Base-by-base conservation (phyloP, 2,797 vertebrate genomes). In the Craterocephalus amniculus region DNA sequence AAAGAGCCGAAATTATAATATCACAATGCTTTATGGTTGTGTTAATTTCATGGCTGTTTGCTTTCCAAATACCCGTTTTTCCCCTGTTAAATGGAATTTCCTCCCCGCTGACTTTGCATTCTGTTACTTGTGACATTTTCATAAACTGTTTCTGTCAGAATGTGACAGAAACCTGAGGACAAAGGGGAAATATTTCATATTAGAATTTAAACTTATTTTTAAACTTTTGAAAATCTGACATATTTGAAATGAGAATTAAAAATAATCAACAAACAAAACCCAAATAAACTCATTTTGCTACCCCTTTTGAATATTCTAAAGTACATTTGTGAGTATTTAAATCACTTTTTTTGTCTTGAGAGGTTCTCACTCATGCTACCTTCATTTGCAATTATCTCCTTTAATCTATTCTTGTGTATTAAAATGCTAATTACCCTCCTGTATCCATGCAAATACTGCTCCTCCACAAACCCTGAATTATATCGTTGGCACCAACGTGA, bases 41-140 rank as follows among this genome's bases (percentile, higher is more conserved):
- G 22, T 70, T 91, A 73, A 86, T 92, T 93, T 93, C 88, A 91
- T 79, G 87, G 88, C 66, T 83, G 78, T 86, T 81, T 31, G 61
- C 78, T 65, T 83, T 32, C 52, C 14, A 68, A 65, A 67, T 79
- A 16, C 38, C 18, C 38, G 78, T 63, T 22, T 38, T 77, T 60
- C 57, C 32, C 45, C 8, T 32, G 34, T 73, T 81, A 60, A 80
- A 81, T 75, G 38, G 78, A 77, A 63, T 79, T 86, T 80, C 56
- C 71, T 63, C 31, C 14, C 67, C n/a, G 43, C 11, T 73, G 79
- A 52, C 32, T 63, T 63, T 56, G 61, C 65, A 52, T 79, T 75
- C 24, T 48, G 24, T 71, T 60, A 38, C 54, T n/a, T 52, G 43
- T 63, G 52, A 68, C 63, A 66, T 67, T 77, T 73, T 36, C 48